phyloP scores from a whole-genome alignment of 2,113 vertebrate genomes.

The Leiothrix lutea region DNA sequence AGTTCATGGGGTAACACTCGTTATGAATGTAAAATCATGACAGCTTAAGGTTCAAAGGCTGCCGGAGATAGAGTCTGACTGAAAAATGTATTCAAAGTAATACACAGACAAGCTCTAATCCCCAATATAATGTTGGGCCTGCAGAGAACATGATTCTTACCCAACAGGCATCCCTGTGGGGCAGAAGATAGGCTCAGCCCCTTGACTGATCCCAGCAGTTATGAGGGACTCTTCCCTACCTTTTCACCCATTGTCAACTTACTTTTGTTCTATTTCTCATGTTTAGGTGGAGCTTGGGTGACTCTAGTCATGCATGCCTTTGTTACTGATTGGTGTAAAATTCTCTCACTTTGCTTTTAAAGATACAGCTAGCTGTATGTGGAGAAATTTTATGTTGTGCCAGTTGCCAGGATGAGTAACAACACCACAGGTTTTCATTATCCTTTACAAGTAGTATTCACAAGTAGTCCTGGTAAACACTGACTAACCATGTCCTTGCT shows the following conservation, averaged over 20 bases:
- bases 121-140: not conserved
- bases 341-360: not conserved
- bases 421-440: not conserved
- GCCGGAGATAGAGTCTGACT: accelerated
- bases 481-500: not conserved
- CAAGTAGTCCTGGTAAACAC: not conserved
- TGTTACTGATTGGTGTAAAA: not conserved
- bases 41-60: not conserved
- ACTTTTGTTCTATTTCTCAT: not conserved
- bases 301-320: not conserved
- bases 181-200: not conserved
- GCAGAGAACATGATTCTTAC: not conserved
- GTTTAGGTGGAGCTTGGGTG: no score
- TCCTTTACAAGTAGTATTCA: not conserved
- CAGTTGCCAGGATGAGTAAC: not conserved
- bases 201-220: not conserved
- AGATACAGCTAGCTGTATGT: not conserved
- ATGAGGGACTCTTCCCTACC: not conserved
- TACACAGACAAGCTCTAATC: not conserved
- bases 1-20: no score
- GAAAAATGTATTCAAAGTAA: not conserved
- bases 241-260: not conserved
- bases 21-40: not conserved
- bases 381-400: not conserved
- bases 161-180: accelerated